phyloP scores from a whole-genome alignment of 1,140 invertebrate species.

The Araneus ventricosus region DNA sequence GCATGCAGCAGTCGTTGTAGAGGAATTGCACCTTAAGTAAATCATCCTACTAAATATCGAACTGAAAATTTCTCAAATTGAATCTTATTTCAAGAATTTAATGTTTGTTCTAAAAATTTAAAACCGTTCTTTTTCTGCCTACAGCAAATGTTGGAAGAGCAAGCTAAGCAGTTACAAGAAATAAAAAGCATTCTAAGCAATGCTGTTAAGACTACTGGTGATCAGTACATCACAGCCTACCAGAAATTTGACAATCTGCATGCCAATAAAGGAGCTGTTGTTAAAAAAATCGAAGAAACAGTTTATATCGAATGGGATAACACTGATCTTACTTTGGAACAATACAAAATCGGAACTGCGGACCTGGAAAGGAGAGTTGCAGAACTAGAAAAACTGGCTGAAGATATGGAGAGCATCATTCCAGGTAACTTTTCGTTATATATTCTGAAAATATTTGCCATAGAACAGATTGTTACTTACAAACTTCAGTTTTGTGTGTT shows the following conservation, averaged over 20 bases:
- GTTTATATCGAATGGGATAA: conserved; percentile 51
- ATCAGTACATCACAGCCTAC: conserved; percentile 49
- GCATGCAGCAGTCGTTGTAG: too few relatives aligned
- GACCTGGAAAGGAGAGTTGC: conserved; percentile 10
- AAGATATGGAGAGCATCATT: conserved; percentile 56
- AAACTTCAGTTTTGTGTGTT: too few relatives aligned
- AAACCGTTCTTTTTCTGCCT: not conserved
- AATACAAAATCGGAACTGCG: conserved; percentile 46
- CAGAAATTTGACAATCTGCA: conserved; percentile 37
- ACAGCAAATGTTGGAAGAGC: conserved; percentile 20
- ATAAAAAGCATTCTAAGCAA: conserved; percentile 23
- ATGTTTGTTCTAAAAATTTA: too few relatives aligned
- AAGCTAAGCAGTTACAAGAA: not conserved
- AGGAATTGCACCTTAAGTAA: too few relatives aligned
- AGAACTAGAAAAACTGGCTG: conserved; percentile 38
- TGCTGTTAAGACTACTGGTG: conserved; percentile 48
- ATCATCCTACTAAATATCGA: too few relatives aligned
- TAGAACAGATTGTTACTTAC: not conserved
- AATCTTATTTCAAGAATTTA: too few relatives aligned
- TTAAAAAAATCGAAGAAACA: not conserved
- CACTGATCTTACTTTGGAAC: conserved; percentile 38
- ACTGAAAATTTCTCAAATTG: too few relatives aligned
- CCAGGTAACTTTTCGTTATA: conserved; percentile 43
- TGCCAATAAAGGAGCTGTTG: not conserved
- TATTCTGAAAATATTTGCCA: not conserved